phyloP scores from a whole-genome alignment of 2,113 vertebrate genomes.

The Orycteropus afer region DNA sequence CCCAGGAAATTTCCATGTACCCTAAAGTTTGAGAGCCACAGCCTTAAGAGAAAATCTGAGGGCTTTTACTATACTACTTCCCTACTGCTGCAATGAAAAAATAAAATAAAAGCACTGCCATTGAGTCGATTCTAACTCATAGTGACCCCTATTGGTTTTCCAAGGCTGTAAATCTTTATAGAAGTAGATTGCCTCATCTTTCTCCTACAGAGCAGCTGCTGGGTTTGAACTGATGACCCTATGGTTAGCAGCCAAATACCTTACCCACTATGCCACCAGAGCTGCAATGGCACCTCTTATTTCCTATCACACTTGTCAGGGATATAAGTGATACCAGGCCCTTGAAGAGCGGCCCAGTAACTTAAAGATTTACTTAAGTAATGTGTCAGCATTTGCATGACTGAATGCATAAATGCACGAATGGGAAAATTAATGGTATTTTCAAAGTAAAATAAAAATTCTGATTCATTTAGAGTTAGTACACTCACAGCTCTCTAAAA shows the following conservation, averaged over 20 bases:
- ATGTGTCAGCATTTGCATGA: background rate
- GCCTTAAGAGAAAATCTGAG: background rate
- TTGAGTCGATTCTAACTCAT: too few species aligned
- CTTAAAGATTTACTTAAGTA: background rate
- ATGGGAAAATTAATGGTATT: background rate
- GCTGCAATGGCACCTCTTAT: background rate
- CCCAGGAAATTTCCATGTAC: background rate
- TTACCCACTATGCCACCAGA: too few species aligned
- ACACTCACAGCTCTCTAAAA: constrained; percentile 3
- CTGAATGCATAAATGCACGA: background rate
- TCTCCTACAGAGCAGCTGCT: too few species aligned
- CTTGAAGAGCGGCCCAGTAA: background rate
- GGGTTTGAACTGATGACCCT: too few species aligned
- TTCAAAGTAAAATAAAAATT: constrained; percentile 19
- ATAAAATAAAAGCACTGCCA: too few species aligned
- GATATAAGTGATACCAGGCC: background rate
- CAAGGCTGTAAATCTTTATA: too few species aligned
- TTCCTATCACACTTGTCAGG: background rate
- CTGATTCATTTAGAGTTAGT: background rate
- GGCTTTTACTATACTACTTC: background rate
- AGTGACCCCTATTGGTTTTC: too few species aligned
- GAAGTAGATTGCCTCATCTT: too few species aligned
- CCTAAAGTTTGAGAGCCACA: background rate
- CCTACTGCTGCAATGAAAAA: too few species aligned
- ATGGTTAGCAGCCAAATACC: too few species aligned